Base-by-base conservation (phyloP, 1,140 invertebrate genomes). In the Papilio dardanus region DNA sequence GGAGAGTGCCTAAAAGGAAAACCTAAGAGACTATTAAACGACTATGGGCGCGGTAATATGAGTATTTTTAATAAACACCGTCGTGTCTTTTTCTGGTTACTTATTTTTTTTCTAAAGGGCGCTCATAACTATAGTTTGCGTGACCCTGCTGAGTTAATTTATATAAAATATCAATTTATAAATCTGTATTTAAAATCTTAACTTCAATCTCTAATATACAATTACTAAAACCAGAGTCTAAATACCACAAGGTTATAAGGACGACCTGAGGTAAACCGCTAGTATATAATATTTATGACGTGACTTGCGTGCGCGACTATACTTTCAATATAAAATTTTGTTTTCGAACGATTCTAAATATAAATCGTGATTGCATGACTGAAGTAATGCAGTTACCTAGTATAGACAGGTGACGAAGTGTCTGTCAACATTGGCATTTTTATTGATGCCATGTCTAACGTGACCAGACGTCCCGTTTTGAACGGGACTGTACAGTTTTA, bases 271-370 rank as follows among this genome's bases (percentile, higher is more conserved):
- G 62, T 33, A 33, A 66, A 66, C 62, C 54, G 24, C 54, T 28
- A 10, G 54, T 58, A 12, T 24, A 12, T 58, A 19, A 50, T n/a
- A 3, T 58, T 58, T 35, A 24, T 40, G 7, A 5, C n/a, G 33
- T 68, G 66, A 68, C 66, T 68, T 68, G 66, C 66, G 66, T 68
- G 66, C 66, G 66, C 66, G 66, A 24, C 66, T 37, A 35, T 68
- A 68, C 66, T 28, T 19, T 68, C 30, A 21, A 40, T 35, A 33
- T 68, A 21, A 68, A 68, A 40, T 40, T 33, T 40, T n/a, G n/a
- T n/a, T n/a, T n/a, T n/a, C n/a, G 21, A 62, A 62, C 19, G 24
- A 58, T 28, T 58, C 54, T 58, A 58, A 58, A 58, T 4, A 58
- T 58, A 58, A 58, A 28, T 14, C 10, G 28, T 58, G 46, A 50